Conservation (phyloP, 2,113 vertebrate genomes). For the Sterna hirundo region DNA sequence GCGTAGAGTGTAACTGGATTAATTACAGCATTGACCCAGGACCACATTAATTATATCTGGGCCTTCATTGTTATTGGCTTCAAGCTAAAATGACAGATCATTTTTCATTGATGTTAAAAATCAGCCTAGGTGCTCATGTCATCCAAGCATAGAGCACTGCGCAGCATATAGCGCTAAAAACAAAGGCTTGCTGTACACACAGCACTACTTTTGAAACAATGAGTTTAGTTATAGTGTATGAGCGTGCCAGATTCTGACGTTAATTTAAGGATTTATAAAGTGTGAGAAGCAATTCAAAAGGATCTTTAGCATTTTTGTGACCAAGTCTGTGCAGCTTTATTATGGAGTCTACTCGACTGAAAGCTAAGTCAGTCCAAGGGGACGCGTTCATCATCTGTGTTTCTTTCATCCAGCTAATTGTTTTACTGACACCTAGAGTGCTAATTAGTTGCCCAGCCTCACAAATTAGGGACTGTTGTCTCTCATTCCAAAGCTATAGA, state of each 20-base stretch:
- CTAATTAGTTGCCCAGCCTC: neutral
- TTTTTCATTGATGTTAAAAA: neutral
- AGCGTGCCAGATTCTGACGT: neutral
- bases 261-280: neutral
- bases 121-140: neutral
- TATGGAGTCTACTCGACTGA: neutral
- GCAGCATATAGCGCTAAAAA: neutral
- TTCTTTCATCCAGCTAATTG: neutral
- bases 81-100: neutral
- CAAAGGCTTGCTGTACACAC: neutral
- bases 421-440: neutral
- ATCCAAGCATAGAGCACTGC: rapidly evolving
- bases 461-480: neutral
- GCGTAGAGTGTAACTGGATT: neutral
- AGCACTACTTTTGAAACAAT: neutral
- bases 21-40: neutral
- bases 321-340: neutral
- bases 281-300: neutral
- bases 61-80: neutral
- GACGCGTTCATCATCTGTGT: neutral
- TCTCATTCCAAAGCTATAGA: neutral
- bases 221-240: neutral
- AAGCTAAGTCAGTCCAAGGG: neutral
- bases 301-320: neutral
- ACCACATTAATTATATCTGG: neutral